phyloP scores from a whole-genome alignment of 2,888 invertebrate genomes.

The Rhorus exstirpatorius region DNA sequence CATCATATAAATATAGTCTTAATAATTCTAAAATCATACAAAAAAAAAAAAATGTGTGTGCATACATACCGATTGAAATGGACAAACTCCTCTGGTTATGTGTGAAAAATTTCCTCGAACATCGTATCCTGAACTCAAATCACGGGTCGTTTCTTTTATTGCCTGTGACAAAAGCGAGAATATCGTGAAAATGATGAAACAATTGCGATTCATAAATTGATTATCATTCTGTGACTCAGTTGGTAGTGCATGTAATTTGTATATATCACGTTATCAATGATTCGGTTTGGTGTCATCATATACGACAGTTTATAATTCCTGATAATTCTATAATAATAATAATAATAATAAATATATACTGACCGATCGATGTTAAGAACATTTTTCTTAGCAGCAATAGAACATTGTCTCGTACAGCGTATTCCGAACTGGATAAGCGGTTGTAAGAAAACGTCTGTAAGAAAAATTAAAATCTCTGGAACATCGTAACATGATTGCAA shows the following conservation, averaged over 20 bases:
- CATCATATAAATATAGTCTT: conserved; percentile 49
- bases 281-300: conserved; percentile 66
- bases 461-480: conserved; percentile 1
- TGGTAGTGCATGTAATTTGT: conserved; percentile 67
- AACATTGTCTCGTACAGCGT: neutral
- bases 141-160: too few relatives aligned
- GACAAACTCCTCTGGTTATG: too few relatives aligned
- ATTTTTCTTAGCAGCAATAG: neutral
- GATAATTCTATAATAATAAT: neutral
- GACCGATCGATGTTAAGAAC: neutral
- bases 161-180: conserved; percentile 29
- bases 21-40: conserved; percentile 15
- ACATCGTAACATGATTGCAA: neutral
- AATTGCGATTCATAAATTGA: neutral
- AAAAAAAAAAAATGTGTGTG: neutral
- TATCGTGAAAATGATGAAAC: conserved; percentile 3
- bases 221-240: conserved; percentile 33
- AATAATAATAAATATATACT: neutral
- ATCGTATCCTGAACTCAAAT: too few relatives aligned
- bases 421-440: neutral
- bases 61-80: neutral
- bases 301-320: conserved; percentile 9
- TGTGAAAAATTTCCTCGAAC: too few relatives aligned
- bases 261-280: conserved; percentile 66
- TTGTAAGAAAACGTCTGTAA: neutral